Conservation (phyloP, 2,113 vertebrate genomes). For the Hippocampus barbouri region DNA sequence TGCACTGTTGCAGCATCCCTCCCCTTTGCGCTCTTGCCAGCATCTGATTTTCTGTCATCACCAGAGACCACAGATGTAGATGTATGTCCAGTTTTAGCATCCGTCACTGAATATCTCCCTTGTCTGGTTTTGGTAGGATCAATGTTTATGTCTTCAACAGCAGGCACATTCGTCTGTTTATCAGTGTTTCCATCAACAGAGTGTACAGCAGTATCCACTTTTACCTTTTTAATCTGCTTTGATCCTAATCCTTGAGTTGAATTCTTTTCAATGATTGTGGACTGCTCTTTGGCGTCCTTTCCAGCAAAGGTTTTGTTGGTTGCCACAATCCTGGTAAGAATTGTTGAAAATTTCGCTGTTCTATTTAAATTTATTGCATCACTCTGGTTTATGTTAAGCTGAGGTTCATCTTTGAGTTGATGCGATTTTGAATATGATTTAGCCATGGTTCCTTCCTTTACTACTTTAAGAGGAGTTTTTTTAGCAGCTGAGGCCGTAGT, state of each 20-base stretch:
- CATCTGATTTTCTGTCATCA: background rate
- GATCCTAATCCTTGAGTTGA: slow-evolving; percentile 30
- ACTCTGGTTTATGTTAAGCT: slow-evolving; percentile 49
- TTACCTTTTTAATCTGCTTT: slow-evolving; percentile 42
- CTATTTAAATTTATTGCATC: slow-evolving; percentile 39
- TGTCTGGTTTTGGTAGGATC: background rate
- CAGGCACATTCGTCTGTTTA: background rate
- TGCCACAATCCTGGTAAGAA: slow-evolving; percentile 30
- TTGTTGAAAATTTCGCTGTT: slow-evolving; percentile 41
- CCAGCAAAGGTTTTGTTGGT: slow-evolving; percentile 43
- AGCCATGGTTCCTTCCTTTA: slow-evolving; percentile 31
- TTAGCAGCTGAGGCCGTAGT: slow-evolving; percentile 27
- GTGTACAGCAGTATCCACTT: slow-evolving; percentile 24
- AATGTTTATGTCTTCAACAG: background rate
- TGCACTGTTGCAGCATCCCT: background rate
- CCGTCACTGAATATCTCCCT: background rate
- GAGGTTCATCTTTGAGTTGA: slow-evolving; percentile 64
- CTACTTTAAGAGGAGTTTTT: slow-evolving; percentile 39
- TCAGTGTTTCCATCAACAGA: slow-evolving; percentile 32
- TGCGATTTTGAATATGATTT: slow-evolving; percentile 39
- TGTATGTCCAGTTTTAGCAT: background rate
- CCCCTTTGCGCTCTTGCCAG: background rate
- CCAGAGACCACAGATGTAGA: background rate
- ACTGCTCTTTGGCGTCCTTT: slow-evolving; percentile 42
- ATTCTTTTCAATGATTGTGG: slow-evolving; percentile 46